Evolutionary conservation across 2,888 invertebrate species (phyloP).

Genomic region (Seira sanloemensis): DNA sequence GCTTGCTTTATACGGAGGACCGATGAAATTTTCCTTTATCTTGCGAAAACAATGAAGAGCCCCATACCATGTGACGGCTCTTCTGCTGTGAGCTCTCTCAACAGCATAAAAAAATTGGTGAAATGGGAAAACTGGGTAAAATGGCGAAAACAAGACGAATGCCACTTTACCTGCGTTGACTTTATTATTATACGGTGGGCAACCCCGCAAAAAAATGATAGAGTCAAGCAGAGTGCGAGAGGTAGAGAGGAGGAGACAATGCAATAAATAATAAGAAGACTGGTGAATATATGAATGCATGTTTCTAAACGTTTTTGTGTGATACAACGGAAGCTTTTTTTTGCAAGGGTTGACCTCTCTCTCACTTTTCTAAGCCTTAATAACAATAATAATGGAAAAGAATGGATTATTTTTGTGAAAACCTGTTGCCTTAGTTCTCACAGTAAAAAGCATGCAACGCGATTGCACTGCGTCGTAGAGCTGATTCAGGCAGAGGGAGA

Average conservation of each 20-base stretch:
- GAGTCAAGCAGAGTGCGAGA: constrained; percentile 10
- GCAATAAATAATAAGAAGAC: neutral
- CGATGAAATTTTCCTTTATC: neutral
- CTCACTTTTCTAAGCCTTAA: constrained; percentile 18
- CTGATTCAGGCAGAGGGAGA: constrained; percentile 21
- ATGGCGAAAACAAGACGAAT: neutral
- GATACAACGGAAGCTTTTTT: neutral
- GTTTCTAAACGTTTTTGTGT: neutral
- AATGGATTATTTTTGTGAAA: constrained; percentile 54
- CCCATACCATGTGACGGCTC: neutral
- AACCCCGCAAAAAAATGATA: neutral
- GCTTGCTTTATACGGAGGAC: neutral
- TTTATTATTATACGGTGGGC: constrained; percentile 15
- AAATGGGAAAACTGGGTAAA: constrained; percentile 44
- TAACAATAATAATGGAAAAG: constrained; percentile 51
- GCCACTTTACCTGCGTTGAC: neutral
- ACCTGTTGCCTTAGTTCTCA: constrained; percentile 63
- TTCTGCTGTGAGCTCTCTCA: neutral
- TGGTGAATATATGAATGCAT: neutral
- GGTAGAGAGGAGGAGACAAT: constrained; percentile 1
- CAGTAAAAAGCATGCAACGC: constrained; percentile 27
- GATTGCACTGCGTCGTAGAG: too few species aligned
- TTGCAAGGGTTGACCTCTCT: constrained; percentile 54
- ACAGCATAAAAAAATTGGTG: neutral
- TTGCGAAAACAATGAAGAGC: constrained; percentile 32